A percentile compares a stretch with the other conserved stretches of the same genome.
Conservation (phyloP, 2,888 invertebrate genomes). For the Drosophila anceps region DNA sequence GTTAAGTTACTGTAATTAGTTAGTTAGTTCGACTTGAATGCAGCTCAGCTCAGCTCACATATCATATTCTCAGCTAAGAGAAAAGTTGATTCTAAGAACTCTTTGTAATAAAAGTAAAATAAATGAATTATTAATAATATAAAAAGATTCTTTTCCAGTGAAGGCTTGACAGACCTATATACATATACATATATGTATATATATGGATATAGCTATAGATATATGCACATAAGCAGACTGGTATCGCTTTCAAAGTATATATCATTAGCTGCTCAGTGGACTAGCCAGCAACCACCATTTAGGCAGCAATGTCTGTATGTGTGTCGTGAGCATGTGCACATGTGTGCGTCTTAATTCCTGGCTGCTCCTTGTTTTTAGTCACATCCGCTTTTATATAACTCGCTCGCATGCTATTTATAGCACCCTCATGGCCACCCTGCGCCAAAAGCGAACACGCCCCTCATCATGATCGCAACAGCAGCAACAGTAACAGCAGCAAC, state of each 20-base stretch:
- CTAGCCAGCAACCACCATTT: conserved; percentile 42
- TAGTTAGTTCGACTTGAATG: not conserved
- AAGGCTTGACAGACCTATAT: no score
- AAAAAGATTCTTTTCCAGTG: not conserved
- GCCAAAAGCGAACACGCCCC: conserved; percentile 46
- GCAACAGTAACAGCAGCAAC: conserved; percentile 8
- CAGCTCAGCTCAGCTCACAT: not conserved
- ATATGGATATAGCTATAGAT: no score
- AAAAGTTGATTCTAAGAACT: not conserved
- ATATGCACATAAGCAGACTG: not conserved
- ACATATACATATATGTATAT: not conserved
- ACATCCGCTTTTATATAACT: conserved; percentile 60
- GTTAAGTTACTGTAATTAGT: not conserved
- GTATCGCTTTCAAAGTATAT: conserved; percentile 26
- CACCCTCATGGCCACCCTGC: conserved; percentile 61
- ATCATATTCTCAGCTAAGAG: not conserved
- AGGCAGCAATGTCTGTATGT: not conserved
- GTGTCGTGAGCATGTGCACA: not conserved
- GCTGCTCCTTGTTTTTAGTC: conserved; percentile 52
- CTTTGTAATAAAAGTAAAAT: not conserved
- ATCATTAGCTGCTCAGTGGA: conserved; percentile 30
- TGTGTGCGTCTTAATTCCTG: conserved; percentile 29
- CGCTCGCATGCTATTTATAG: conserved; percentile 65
- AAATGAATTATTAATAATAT: not conserved
- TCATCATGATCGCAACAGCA: conserved; percentile 28